Evolutionary conservation across 2,113 vertebrate species (phyloP), one percentile per base, ranked within the genome.

Genomic region (Drymodes brunneopygia): DNA sequence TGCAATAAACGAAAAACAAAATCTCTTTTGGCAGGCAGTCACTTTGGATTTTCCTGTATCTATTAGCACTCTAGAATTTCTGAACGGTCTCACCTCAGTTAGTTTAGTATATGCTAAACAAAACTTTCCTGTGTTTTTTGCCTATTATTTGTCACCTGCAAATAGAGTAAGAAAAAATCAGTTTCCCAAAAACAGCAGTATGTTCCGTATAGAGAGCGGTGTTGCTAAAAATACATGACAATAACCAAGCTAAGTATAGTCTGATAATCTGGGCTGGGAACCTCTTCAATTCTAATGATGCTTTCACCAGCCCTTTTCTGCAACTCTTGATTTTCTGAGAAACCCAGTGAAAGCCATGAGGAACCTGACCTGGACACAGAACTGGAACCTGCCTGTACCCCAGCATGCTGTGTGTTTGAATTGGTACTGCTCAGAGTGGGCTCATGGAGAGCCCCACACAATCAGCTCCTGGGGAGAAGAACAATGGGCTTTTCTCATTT

Each of bases 1-100:
- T 62, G 40, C 72, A 94, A 62, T 53, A 92, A 95, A 70, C 75
- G 69, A 92, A 92, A 69, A 86, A 82, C 56, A 93, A 88, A 95
- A 94, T 78, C 16, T 81, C 69, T 72, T 57, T 42, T 83, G 86
- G 44, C 5, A 0, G 36, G 53, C 60, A 93, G 64, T 90, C 65
- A 69, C 67, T 84, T 94, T 53, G 80, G 64, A 67, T 93, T 92
- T 94, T 67, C 53, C 0, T 0, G 17, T 78, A 66, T 45, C 29
- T 88, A 17, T 74, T 92, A 88, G 35, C 40, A 64, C 61, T 88
- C 19, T 13, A 86, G 72, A 78, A 88, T 72, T 94, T 78, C 61
- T 45, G 51, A 92, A 62, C 0, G 6, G 33, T 60, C 54, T 88
- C 57, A 86, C 11, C 44, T 3, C n/a, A 28, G 25, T 67, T 93